Evolutionary conservation across 1,140 invertebrate genomes (phyloP), one percentile per base, ranked within the genome.

Genomic region (Adelges cooleyi): DNA sequence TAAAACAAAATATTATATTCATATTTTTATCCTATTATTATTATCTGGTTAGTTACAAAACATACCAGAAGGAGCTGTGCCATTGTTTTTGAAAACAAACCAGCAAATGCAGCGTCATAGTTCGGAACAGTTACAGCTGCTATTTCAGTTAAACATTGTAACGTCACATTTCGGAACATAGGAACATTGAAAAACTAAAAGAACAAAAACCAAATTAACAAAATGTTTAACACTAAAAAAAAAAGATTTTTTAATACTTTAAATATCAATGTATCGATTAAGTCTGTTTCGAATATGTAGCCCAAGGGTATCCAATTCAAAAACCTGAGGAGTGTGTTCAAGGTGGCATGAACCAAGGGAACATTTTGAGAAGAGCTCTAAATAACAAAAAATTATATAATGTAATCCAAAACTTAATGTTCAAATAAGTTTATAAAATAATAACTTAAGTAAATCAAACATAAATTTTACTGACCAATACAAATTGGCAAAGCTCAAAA

Each of bases 251-350:
- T 59, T 49, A 66, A 71, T 78, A 87, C 85, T 78, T 97, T 98
- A 72, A 87, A 92, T 73, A 96, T 93, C 51, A 99, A 80, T 46
- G 92, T 95, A 69, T 84, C 86, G 69, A 98, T 96, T 15, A 99
- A 79, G 75, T 97, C 92, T 65, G 96, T 99, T 81, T 99, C 95
- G 81, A 99, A 99, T 74, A 99, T 98, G 74, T 99, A 99, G 13
- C 96, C 96, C 50, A 99, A 79, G 18, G 97, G 97, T 74, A 99
- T 98, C 97, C 97, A 99, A 75, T 97, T 98, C 18, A 99, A 81
- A 81, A 99, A 99, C 75, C 93, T 82, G 50, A 99, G 78, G 50
- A 99, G 78, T 20, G 97, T 99, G 74, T 97, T 92, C 65, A 99
- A 79, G 3, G 96, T 99, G 13, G 93, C 87, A 71, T 87, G 87